Conservation (phyloP, 2,888 invertebrate species). For the Anodontia alba region DNA sequence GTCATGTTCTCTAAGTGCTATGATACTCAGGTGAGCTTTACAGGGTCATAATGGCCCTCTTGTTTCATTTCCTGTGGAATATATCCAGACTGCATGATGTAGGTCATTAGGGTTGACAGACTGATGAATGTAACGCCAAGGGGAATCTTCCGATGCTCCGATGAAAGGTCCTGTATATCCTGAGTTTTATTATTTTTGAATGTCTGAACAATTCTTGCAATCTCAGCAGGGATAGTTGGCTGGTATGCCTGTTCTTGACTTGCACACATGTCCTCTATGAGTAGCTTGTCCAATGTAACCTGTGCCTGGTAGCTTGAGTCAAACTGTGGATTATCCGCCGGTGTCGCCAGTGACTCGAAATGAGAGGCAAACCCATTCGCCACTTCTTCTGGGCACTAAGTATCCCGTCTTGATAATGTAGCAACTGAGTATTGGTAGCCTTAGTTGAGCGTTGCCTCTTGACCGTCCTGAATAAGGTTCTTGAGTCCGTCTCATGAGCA, state of each 20-base stretch:
- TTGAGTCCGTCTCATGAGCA: not conserved
- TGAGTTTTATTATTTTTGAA: not conserved
- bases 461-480: not conserved
- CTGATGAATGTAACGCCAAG: not conserved
- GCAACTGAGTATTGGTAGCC: not conserved
- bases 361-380: not conserved
- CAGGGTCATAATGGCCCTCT: not conserved
- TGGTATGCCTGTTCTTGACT: not conserved
- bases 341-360: not conserved
- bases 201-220: too few relatives aligned
- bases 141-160: not conserved
- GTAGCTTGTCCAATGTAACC: not conserved
- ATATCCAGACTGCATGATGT: not conserved
- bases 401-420: not conserved
- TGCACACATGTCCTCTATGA: not conserved
- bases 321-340: not conserved
- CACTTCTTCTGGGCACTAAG: not conserved
- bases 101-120: not conserved
- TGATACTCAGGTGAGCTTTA: too few relatives aligned
- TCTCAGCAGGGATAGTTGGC: not conserved
- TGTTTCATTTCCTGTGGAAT: slow-evolving; percentile 1
- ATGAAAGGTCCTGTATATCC: not conserved
- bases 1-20: too few relatives aligned
- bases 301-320: not conserved
- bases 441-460: not conserved